A percentile compares a stretch with the other conserved stretches of the same genome.
Conservation (phyloP, 1,140 invertebrate species). For the Drosophila setifemur region DNA sequence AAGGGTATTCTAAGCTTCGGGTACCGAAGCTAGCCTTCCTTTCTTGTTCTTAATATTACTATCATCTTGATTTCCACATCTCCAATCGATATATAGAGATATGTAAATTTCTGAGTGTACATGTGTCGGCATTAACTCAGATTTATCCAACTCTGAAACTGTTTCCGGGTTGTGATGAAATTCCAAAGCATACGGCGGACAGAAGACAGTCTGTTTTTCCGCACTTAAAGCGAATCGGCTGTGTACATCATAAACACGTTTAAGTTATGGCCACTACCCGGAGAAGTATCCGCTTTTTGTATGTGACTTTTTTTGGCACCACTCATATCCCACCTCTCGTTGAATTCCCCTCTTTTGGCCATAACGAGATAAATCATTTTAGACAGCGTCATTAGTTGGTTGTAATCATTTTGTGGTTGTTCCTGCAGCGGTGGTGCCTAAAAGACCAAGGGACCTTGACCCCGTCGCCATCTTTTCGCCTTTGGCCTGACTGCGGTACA, state of each 20-base stretch:
- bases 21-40: too few species aligned
- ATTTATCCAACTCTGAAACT: too few species aligned
- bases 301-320: conserved; percentile 59
- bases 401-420: conserved; percentile 63
- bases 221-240: conserved; percentile 22
- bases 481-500: conserved; percentile 61
- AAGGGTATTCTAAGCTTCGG: too few species aligned
- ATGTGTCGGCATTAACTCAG: too few species aligned
- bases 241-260: conserved; percentile 75
- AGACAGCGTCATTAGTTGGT: conserved; percentile 81
- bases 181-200: conserved; percentile 17
- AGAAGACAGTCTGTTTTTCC: neutral
- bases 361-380: conserved; percentile 81
- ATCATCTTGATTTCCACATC: too few species aligned
- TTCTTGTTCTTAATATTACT: too few species aligned
- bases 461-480: conserved; percentile 47
- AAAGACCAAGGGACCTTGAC: conserved; percentile 5
- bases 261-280: conserved; percentile 58
- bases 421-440: conserved; percentile 4
- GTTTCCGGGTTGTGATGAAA: conserved; percentile 35
- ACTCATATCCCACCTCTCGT: neutral
- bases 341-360: conserved; percentile 9
- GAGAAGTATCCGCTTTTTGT: conserved; percentile 40
- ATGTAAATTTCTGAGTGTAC: too few species aligned
- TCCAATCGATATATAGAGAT: too few species aligned